A percentile compares a stretch with the other conserved stretches of the same genome.
Evolutionary conservation across 2,113 vertebrate species (phyloP).

Genomic region (Nymphicus hollandicus): DNA sequence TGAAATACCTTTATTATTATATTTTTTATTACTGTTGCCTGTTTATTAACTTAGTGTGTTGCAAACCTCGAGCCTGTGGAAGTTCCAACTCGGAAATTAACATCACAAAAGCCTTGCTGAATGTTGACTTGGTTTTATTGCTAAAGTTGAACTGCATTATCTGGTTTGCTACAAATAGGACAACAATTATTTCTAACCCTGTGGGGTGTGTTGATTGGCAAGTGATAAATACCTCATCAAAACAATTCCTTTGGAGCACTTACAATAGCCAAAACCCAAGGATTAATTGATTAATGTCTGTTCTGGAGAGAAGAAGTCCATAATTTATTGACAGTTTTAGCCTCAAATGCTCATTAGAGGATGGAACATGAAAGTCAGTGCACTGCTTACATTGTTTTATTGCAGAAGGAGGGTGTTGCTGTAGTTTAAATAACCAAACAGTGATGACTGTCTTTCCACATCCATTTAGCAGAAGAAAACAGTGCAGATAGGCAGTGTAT

Average conservation of each 20-base stretch:
- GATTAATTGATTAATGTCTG: conserved; percentile 18
- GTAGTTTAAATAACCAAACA: not conserved
- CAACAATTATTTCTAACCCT: not conserved
- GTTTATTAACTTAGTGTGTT: not conserved
- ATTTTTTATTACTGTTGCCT: not conserved
- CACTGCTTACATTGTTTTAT: not conserved
- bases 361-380: not conserved
- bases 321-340: conserved; percentile 13
- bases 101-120: not conserved
- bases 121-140: not conserved
- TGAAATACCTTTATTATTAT: not conserved
- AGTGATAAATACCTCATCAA: not conserved
- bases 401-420: not conserved
- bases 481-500: not conserved
- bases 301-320: not conserved
- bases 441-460: not conserved
- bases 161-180: not conserved
- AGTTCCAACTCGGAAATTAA: not conserved
- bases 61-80: not conserved
- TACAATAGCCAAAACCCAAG: not conserved
- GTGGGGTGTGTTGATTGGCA: not conserved
- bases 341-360: not conserved
- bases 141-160: not conserved
- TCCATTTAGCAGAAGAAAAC: not conserved
- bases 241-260: not conserved